Conservation (phyloP, 2,113 vertebrate genomes). For the Aspidoscelis tigris region DNA sequence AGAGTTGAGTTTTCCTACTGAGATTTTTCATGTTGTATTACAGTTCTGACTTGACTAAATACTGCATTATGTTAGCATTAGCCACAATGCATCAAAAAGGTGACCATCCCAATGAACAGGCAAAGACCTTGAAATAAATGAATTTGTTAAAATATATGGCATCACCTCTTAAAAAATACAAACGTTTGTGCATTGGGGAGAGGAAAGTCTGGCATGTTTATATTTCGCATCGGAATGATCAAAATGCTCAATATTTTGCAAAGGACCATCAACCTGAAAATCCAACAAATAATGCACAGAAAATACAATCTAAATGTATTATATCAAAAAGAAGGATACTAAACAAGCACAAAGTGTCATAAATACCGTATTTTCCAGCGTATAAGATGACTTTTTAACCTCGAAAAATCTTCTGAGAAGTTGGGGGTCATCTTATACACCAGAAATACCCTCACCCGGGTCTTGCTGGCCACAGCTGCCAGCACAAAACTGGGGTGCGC, state of each 20-base stretch:
- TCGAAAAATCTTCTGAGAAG: no score
- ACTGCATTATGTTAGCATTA: slow-evolving; percentile 45
- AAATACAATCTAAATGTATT: background rate
- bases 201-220: background rate
- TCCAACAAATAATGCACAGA: slow-evolving; percentile 34
- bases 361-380: no score
- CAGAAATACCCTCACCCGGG: no score
- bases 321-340: background rate
- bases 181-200: slow-evolving; percentile 5
- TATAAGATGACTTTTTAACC: no score
- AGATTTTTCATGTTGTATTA: slow-evolving; percentile 59
- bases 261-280: background rate
- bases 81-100: slow-evolving; percentile 37
- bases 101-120: slow-evolving; percentile 54
- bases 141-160: slow-evolving; percentile 52
- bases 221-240: slow-evolving; percentile 9
- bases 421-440: no score
- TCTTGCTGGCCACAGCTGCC: no score
- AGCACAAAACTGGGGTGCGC: no score
- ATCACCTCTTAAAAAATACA: slow-evolving; percentile 58
- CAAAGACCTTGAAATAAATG: slow-evolving; percentile 50
- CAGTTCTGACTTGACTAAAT: slow-evolving; percentile 63
- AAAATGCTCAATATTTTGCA: background rate
- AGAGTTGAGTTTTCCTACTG: slow-evolving; percentile 54
- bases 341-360: no score